Base-by-base conservation (phyloP, 2,888 invertebrate genomes). In the Octonoba sinensis region DNA sequence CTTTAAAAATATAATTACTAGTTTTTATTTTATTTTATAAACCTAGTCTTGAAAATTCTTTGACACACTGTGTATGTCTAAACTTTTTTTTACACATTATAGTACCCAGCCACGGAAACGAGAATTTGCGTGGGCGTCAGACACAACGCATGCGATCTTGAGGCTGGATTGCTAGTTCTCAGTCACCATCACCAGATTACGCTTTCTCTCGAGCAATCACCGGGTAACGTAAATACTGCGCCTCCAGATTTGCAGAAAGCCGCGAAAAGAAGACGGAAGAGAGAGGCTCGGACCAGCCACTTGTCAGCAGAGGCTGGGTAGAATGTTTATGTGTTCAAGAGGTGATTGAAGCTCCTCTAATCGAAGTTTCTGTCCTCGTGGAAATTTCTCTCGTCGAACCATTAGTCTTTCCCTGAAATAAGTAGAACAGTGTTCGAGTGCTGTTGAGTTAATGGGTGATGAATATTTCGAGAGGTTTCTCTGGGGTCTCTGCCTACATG, bases 241-340 rank as follows among this genome's bases (percentile, higher is more conserved):
- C 66, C 54, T 59, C 60, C 44, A 20, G 70, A 70, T 27, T 59
- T 64, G 64, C 64, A 44, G 24, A 49, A 66, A 67, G 49, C 47
- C 24, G 66, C 51, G 59, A 54, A 59, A 59, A 59, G 36, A 51
- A 20, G 73, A n/a, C 57, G 16, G 22, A 22, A 20, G 18, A 22
- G 57, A 57, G 59, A 59, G 51, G 69, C 51, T n/a, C n/a, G n/a
- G 44, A 62, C 44, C 62, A 46, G 24, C 44, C 44, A 36, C 60
- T 73, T 81, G 73, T 81, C 79, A 81, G 47, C 73, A 18, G 54
- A 46, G 44, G 24, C 18, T 18, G 57, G 59, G 72, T 67, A 72
- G 59, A 72, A 73, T 81, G 79, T 81, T 81, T 81, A 81, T 73
- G 62, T 73, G 73, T 73, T 72, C 72, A 60, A 81, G 79, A 81